phyloP scores from a whole-genome alignment of 64 coral and sea anemone genomes.

The Montipora sp. region DNA sequence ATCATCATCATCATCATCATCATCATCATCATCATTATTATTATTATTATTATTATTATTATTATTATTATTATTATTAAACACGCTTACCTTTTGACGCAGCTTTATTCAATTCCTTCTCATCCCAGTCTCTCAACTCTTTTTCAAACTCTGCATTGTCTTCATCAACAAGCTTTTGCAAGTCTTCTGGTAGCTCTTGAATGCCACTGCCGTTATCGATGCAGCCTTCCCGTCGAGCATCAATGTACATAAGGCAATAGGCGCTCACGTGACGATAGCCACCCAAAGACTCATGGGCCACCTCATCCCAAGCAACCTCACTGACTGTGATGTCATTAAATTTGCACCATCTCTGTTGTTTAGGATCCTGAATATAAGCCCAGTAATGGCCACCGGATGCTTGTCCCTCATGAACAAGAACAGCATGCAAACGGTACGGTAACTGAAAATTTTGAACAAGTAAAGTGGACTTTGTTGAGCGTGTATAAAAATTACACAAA shows the following conservation, averaged over 20 bases:
- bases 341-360: slow-evolving; percentile 81
- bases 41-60: too few relatives aligned
- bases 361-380: slow-evolving; percentile 87
- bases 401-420: slow-evolving; percentile 94
- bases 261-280: slow-evolving; percentile 91
- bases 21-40: too few relatives aligned
- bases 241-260: slow-evolving; percentile 90
- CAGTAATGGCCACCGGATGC: slow-evolving; percentile 94
- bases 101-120: slow-evolving; percentile 58
- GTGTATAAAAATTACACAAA: too few relatives aligned
- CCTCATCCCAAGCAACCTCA: slow-evolving; percentile 92
- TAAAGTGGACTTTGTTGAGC: background rate
- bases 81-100: background rate
- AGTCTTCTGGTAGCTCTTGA: slow-evolving; percentile 58
- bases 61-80: too few relatives aligned
- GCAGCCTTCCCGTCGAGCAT: slow-evolving; percentile 67
- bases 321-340: slow-evolving; percentile 97
- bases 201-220: slow-evolving; percentile 40
- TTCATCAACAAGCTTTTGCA: slow-evolving; percentile 79
- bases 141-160: slow-evolving; percentile 89
- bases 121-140: slow-evolving; percentile 87
- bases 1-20: background rate
- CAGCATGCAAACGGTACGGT: slow-evolving; percentile 88
- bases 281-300: slow-evolving; percentile 84
- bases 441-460: slow-evolving; percentile 49